These are phyloP conservation scores for Lethenteron reissneri DNA, from an alignment of 2,113 vertebrate genomes.

Conservation along the genomic window DNA sequence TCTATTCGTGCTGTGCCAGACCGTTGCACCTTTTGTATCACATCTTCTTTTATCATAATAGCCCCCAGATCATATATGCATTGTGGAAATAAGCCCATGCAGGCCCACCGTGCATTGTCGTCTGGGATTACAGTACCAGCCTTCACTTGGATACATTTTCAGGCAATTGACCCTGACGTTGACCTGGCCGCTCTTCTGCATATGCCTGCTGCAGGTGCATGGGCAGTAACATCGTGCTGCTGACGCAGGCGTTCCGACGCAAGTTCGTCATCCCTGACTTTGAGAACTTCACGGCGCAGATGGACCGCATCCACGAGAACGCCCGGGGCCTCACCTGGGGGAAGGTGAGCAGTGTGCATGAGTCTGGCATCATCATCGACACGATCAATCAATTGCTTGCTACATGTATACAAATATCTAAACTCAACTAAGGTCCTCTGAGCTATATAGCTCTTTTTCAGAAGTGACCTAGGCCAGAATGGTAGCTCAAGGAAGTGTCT, in stretches of 20 bases:
- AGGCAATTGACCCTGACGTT: too few relatives aligned
- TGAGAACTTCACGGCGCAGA: conserved; percentile 70
- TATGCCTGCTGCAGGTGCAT: conserved; percentile 42
- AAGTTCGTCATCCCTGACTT: conserved; percentile 99
- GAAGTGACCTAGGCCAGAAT: too few relatives aligned
- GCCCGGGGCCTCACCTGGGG: conserved; percentile 72
- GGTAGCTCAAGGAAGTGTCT: too few relatives aligned
- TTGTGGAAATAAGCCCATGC: too few relatives aligned
- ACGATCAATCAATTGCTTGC: conserved; percentile 2
- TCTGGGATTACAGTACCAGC: too few relatives aligned
- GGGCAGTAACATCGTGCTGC: conserved; percentile 90
- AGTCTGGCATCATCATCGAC: background rate
- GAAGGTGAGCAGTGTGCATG: conserved; percentile 30
- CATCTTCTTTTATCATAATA: too few relatives aligned
- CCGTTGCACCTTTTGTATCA: too few relatives aligned
- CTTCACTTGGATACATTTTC: too few relatives aligned
- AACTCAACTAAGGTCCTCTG: background rate
- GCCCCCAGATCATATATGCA: too few relatives aligned
- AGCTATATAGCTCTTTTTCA: background rate
- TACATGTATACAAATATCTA: background rate
- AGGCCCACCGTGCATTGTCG: too few relatives aligned
- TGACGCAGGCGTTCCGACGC: conserved; percentile 92
- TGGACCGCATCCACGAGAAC: conserved; percentile 62
- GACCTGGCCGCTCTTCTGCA: too few relatives aligned
- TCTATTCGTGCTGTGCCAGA: too few relatives aligned